These are phyloP conservation scores for Pithecia hirsuta DNA, from an alignment of 2,797 vertebrate species.

Conservation along the genomic window DNA sequence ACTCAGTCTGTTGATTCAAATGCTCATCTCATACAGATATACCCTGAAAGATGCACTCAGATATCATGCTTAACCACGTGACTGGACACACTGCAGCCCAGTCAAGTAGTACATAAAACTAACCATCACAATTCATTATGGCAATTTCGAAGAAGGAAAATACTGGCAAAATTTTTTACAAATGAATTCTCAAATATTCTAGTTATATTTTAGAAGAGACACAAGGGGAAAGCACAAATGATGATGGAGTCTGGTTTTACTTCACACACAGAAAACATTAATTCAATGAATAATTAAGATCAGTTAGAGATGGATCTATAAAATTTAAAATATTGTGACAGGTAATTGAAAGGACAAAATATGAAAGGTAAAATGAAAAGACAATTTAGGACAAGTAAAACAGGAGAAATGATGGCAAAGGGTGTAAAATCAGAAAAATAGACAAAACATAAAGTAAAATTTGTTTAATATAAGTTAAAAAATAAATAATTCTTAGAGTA, in stretches of 20 bases:
- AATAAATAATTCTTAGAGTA: background rate
- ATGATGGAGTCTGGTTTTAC: background rate
- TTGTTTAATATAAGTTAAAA: background rate
- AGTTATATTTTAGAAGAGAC: background rate
- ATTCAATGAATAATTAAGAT: background rate
- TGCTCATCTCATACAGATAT: background rate
- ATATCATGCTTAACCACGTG: background rate
- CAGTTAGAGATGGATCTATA: background rate
- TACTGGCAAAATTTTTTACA: background rate
- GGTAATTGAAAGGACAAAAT: background rate
- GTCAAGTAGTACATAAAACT: background rate
- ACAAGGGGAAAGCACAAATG: background rate
- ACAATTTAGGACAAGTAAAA: background rate
- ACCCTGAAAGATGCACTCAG: background rate
- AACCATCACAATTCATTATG: background rate
- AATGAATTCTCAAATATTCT: background rate
- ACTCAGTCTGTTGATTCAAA: background rate
- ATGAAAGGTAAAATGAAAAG: background rate
- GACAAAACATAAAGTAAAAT: background rate
- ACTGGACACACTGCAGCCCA: background rate
- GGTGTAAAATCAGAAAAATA: background rate
- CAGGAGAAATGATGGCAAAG: background rate
- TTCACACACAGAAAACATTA: background rate
- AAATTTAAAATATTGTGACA: background rate
- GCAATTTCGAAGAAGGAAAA: background rate